Base-by-base conservation (phyloP, 2,888 invertebrate genomes). In the Artemia sinica region DNA sequence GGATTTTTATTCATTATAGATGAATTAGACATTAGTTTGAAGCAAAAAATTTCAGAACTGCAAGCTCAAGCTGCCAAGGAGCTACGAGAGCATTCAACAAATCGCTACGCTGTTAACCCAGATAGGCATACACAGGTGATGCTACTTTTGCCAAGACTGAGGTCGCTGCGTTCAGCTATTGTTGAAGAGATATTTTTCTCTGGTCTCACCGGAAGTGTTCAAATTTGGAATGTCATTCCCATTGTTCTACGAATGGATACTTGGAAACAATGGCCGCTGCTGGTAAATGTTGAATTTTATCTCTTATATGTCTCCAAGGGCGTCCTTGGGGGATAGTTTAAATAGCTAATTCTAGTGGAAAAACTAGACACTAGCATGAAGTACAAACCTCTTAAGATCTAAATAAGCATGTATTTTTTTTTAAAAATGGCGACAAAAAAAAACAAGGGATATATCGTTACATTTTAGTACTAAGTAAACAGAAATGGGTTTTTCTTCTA, bases 161-260 rank as follows among this genome's bases (percentile, higher is more conserved):
- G 79, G 80, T 73, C 85, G 88, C 73, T 80, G 76, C 84, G 87
- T 70, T 86, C 88, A 2, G 80, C 85, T 13, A 83, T 89, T 71
- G 81, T 94, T 69, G 94, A 94, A 78, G 93, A 94, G 76, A 82
- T 94, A 69, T 94, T 94, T 81, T 94, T 95, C 76, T 87, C 91
- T 6, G 91, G 89, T 68, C 84, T 94, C 71, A 86, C 93, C 67
- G 94, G 93, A 8, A 89, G 88, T 77, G 89, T 96, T 74, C 91
- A 92, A 80, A 93, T 97, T 71, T 93, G 96, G 76, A 91, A 89
- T 76, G 89, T 96, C 74, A 89, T 97, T 78, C 83, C 83, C 1
- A 82, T 81, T 75, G 87, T 97, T 76, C 82, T 97, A 73, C 86
- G 84, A 72, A 83, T 82, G 81, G 82, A 78, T 71, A 74, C 77